phyloP scores from a whole-genome alignment of 2,888 invertebrate species.

The Clivina fossor region DNA sequence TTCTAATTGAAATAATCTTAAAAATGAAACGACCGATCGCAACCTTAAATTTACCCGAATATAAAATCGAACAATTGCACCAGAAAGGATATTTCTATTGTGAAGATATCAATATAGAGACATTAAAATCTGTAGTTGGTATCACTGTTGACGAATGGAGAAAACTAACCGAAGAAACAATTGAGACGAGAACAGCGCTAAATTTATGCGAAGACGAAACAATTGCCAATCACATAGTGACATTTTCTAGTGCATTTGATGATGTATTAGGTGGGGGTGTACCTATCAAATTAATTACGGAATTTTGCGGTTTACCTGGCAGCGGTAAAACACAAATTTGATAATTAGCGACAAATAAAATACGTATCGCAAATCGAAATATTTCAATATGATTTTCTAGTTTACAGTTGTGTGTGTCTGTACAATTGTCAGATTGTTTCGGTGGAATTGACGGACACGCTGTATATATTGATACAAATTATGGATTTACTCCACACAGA shows the following conservation, averaged over 20 bases:
- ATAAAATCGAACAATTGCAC: constrained; percentile 34
- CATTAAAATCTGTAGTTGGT: constrained; percentile 13
- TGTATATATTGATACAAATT: constrained; percentile 76
- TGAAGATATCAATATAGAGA: constrained; percentile 32
- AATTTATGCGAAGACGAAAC: constrained; percentile 51
- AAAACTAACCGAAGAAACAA: constrained; percentile 21
- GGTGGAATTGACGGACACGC: constrained; percentile 72
- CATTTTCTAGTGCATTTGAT: constrained; percentile 69
- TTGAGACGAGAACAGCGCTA: constrained; percentile 47
- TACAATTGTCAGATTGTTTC: constrained; percentile 67
- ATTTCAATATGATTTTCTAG: too few relatives aligned
- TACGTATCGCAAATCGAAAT: neutral
- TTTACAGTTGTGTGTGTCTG: constrained; percentile 73
- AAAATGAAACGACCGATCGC: constrained; percentile 37
- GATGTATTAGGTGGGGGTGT: constrained; percentile 65
- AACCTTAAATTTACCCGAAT: constrained; percentile 36
- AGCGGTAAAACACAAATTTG: constrained; percentile 82
- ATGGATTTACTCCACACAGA: constrained; percentile 67
- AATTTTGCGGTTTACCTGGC: constrained; percentile 72
- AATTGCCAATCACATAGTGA: constrained; percentile 62
- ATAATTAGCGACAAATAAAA: constrained; percentile 54
- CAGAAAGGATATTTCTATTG: constrained; percentile 31
- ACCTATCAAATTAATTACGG: constrained; percentile 67
- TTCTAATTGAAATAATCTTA: too few relatives aligned
- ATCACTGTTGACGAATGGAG: constrained; percentile 32